A percentile compares a stretch with the other conserved stretches of the same genome.
Conservation (phyloP, 2,888 invertebrate species). For the Orthosia gothica region DNA sequence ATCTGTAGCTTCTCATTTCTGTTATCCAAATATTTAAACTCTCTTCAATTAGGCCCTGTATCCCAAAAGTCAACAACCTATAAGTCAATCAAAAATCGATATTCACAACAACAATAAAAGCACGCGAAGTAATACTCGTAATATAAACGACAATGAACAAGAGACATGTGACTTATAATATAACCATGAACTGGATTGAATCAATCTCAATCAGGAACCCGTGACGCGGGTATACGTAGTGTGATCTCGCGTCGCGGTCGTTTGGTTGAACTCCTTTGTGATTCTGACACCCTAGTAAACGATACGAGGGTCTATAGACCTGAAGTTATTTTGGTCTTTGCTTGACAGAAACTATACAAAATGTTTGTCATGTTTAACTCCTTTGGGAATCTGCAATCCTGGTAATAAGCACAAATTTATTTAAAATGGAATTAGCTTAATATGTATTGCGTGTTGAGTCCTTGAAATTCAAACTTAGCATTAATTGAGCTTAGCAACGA, state of each 20-base stretch:
- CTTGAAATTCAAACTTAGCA: background rate
- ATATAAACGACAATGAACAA: constrained; percentile 37
- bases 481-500: background rate
- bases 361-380: background rate
- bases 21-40: background rate
- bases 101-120: constrained; percentile 15
- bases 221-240: constrained; percentile 44
- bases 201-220: constrained; percentile 65
- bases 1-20: background rate
- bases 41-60: background rate
- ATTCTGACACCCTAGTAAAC: constrained; percentile 45
- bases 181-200: constrained; percentile 58
- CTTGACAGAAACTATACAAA: background rate
- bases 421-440: background rate
- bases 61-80: background rate
- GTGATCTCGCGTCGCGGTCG: constrained; percentile 37
- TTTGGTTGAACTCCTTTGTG: constrained; percentile 41
- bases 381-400: background rate
- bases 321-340: background rate
- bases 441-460: constrained; percentile 13
- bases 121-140: constrained; percentile 39
- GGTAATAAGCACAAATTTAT: background rate
- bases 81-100: constrained; percentile 37
- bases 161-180: constrained; percentile 57
- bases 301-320: background rate